A percentile compares a stretch with the other conserved stretches of the same genome.
Conservation (phyloP, 2,888 invertebrate species). For the Pandemis cinnamomeana region DNA sequence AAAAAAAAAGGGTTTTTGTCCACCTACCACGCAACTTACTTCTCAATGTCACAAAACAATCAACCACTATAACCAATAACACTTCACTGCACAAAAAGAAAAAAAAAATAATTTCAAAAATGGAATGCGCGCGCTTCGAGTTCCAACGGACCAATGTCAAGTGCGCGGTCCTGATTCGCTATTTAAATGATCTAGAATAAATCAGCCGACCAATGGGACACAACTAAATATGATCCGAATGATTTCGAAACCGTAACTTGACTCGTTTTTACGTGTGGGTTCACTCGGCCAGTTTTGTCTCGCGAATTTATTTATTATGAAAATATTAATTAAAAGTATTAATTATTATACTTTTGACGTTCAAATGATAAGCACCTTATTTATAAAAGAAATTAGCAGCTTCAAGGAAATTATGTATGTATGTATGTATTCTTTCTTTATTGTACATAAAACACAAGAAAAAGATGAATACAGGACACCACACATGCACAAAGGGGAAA, state of each 20-base stretch:
- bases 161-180: slow-evolving; percentile 70
- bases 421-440: too few relatives aligned
- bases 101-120: slow-evolving; percentile 43
- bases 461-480: too few relatives aligned
- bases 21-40: slow-evolving; percentile 28
- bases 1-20: slow-evolving; percentile 11
- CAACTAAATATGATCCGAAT: slow-evolving; percentile 61
- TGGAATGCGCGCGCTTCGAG: slow-evolving; percentile 58
- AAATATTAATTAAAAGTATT: not conserved
- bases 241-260: slow-evolving; percentile 54
- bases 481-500: too few relatives aligned
- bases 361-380: too few relatives aligned
- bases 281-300: slow-evolving; percentile 39
- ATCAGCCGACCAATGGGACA: slow-evolving; percentile 53
- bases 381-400: too few relatives aligned
- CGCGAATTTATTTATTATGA: not conserved
- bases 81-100: slow-evolving; percentile 40
- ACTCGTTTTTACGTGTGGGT: slow-evolving; percentile 42
- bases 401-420: too few relatives aligned
- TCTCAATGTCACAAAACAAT: slow-evolving; percentile 34
- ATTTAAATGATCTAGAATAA: slow-evolving; percentile 80
- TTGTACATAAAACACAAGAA: too few relatives aligned
- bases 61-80: slow-evolving; percentile 25
- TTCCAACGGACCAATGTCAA: slow-evolving; percentile 73
- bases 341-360: too few relatives aligned